Evolutionary conservation across 2,888 invertebrate genomes (phyloP).

Genomic region (Drymonia ruficornis): DNA sequence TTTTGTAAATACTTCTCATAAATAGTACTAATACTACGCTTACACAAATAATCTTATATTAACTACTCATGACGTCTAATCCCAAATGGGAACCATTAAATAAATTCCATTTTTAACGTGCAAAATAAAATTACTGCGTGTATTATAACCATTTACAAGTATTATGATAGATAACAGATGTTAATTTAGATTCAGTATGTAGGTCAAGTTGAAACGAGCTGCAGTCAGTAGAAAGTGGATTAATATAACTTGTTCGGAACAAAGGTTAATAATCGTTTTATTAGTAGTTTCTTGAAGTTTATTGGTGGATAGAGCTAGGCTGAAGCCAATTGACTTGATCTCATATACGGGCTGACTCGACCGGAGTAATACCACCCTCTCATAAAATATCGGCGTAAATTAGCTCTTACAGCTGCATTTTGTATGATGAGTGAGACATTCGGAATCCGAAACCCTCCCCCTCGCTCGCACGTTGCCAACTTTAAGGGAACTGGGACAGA

Average conservation of each 20-base stretch:
- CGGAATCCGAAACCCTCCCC: too few relatives aligned
- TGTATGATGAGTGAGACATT: too few relatives aligned
- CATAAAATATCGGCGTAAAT: too few relatives aligned
- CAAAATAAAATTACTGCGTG: conserved; percentile 18
- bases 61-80: neutral
- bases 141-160: conserved; percentile 21
- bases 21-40: neutral
- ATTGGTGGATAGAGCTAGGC: too few relatives aligned
- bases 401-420: too few relatives aligned
- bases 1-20: neutral
- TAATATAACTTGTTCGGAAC: conserved; percentile 36
- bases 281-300: neutral
- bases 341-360: too few relatives aligned
- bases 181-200: conserved; percentile 34
- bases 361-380: too few relatives aligned
- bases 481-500: too few relatives aligned
- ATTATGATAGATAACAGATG: conserved; percentile 34
- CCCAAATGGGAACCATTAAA: neutral
- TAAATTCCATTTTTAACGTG: conserved; percentile 18
- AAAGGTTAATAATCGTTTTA: conserved; percentile 13
- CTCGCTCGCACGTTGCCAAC: too few relatives aligned
- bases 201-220: conserved; percentile 40
- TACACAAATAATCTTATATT: too few relatives aligned
- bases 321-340: too few relatives aligned
- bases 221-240: conserved; percentile 43